Evolutionary conservation across 2,113 vertebrate genomes (phyloP), one percentile per base, ranked within the genome.

Genomic region (Nanorana parkeri): DNA sequence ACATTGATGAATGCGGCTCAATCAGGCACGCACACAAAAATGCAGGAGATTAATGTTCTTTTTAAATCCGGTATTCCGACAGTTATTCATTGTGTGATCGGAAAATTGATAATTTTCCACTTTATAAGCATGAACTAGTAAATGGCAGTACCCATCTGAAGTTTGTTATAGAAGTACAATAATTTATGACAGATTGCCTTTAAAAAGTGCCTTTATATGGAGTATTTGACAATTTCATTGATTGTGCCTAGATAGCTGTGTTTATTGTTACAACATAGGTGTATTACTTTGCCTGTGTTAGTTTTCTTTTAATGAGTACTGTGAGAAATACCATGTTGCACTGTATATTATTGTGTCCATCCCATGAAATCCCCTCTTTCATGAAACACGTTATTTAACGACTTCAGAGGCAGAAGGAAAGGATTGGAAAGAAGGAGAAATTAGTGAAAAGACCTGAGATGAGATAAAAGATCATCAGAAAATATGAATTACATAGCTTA

Each of bases 341-440:
- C 21, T 52, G 17, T 19, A 55, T 73, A 29, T 58, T 73, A 58
- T 74, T 74, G 19, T 58, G 13, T 54, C 51, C 63, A 3, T 65
- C 68, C 55, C 72, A 28, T 29, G 55, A n/a, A 74, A 29, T 74
- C 28, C 32, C 58, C 23, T 55, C 51, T 67, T 36, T 60, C 58
- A 41, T 64, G 28, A 13, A 63, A 16, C 60, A 54, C 24, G 16
- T 52, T 36, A 55, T 74, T 65, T 8, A 28, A 58, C 67, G 51
- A 52, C 15, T 15, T 21, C n/a, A 21, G 24, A 16, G 41, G 69
- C 21, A 64, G n/a, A 55, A 23, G 3, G 17, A 65, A 41, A n/a
- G 60, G 19, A 19, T 3, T 32, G 29, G 19, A 64, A 16, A 16
- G 6, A 71, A 54, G 41, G 41, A 54, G 52, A n/a, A 19, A 16